Evolutionary conservation across 2,113 vertebrate species (phyloP).

Genomic region (Chionomys nivalis): DNA sequence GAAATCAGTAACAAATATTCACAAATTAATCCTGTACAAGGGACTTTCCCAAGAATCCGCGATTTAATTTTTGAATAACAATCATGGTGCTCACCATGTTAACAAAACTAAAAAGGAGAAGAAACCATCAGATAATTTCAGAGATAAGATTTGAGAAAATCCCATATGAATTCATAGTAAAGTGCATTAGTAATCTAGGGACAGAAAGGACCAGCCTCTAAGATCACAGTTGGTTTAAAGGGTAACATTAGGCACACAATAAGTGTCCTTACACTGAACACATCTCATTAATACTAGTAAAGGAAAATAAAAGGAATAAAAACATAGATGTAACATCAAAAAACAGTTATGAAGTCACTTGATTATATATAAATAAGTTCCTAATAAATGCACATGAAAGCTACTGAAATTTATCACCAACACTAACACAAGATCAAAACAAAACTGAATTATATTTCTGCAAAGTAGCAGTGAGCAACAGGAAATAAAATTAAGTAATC

Average conservation of each 20-base stretch:
- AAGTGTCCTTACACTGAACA: neutral
- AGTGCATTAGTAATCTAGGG: neutral
- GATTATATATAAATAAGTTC: neutral
- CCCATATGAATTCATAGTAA: neutral
- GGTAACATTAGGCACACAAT: neutral
- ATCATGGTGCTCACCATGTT: neutral
- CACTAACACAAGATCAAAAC: neutral
- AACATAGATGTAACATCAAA: neutral
- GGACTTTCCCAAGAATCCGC: neutral
- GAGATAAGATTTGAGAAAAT: neutral
- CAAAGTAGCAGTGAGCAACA: neutral
- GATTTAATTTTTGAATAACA: neutral
- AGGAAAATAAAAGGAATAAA: neutral
- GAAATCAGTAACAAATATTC: neutral
- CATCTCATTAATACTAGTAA: neutral
- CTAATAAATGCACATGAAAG: neutral
- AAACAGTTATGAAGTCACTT: neutral
- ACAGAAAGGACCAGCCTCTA: neutral
- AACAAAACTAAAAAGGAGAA: neutral
- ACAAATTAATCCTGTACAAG: neutral
- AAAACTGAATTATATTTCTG: neutral
- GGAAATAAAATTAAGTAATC: neutral
- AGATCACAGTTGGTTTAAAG: neutral
- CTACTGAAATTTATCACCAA: neutral
- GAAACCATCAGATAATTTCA: neutral